Percentiles rank a stretch among this genome's conserved stretches.
These are phyloP conservation scores for Nasonia oneida DNA, from an alignment of 2,888 invertebrate species.

Conservation along the genomic window DNA sequence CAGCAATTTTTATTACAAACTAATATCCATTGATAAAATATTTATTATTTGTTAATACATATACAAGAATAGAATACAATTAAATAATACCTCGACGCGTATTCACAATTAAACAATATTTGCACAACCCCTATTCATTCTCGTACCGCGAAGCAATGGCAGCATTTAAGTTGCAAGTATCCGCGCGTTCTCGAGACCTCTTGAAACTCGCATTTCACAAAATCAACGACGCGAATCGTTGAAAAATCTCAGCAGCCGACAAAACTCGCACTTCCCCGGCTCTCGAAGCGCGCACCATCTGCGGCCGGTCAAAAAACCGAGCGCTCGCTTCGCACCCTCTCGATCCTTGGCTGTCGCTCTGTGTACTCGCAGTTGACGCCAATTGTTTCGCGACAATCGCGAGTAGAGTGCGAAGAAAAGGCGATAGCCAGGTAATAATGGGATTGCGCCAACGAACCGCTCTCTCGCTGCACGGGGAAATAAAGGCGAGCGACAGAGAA, in stretches of 20 bases:
- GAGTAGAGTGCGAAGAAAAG: slow-evolving; percentile 13
- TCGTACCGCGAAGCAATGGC: not conserved
- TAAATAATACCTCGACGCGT: not conserved
- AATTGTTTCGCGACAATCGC: slow-evolving; percentile 56
- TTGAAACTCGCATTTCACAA: not conserved
- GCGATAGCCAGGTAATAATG: slow-evolving; percentile 33
- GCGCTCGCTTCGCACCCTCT: slow-evolving; percentile 49
- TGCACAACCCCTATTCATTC: not conserved
- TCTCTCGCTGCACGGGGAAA: not conserved
- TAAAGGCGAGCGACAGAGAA: not conserved
- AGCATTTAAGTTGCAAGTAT: not conserved
- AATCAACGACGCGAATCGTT: slow-evolving; percentile 21
- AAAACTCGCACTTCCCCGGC: too few species aligned
- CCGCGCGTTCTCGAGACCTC: not conserved
- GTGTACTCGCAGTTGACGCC: slow-evolving; percentile 41
- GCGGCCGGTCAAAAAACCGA: slow-evolving; percentile 21
- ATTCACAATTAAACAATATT: not conserved
- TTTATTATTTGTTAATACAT: too few species aligned
- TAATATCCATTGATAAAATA: too few species aligned
- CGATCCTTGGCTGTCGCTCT: not conserved
- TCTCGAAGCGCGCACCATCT: too few species aligned
- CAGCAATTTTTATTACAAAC: not conserved
- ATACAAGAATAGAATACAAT: too few species aligned
- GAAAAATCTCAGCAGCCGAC: not conserved
- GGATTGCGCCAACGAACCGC: slow-evolving; percentile 35